Evolutionary conservation across 2,113 vertebrate genomes (phyloP), one percentile per base, ranked within the genome.

Genomic region (Lutjanus erythropterus): DNA sequence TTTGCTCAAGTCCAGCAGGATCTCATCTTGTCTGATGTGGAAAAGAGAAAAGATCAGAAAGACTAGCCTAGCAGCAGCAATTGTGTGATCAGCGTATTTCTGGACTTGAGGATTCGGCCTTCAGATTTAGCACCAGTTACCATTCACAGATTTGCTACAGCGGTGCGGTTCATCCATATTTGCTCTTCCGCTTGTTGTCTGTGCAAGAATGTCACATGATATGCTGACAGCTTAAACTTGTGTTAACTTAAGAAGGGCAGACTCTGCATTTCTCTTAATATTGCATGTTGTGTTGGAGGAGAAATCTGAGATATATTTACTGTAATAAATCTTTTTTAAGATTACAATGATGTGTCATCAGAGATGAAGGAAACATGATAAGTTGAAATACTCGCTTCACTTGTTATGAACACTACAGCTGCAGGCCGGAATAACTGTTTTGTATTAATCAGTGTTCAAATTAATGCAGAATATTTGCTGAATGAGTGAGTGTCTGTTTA

Each of bases 31-130:
- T 42, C 55, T 55, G 59, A 35, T 9, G 27, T 6, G 55, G 64
- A 61, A 60, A 69, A 15, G 14, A 53, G 58, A 44, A 55, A 56
- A 68, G 18, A 78, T 64, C 37, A 61, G 55, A 77, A 41, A 75
- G n/a, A 25, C 18, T 55, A 76, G 53, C 19, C 47, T 4, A 9
- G 4, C 46, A 49, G 71, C 44, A 71, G 42, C 49, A 42, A 18
- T 52, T 37, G 35, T 64, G 16, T 46, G 49, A 55, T 61, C 42
- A 78, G 31, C 31, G 14, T 27, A 14, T 18, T 9, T 75, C 41
- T 33, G 46, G 59, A 67, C 27, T 64, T 60, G 3, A 61, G 3
- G 25, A 46, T 62, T 39, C 10, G 23, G 11, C 31, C 9, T 2
- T 62, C 15, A 18, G n/a, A 35, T 62, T 29, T 67, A 39, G 2